Conservation (phyloP, 2,797 vertebrate species). For the Cirrhinus mrigala region DNA sequence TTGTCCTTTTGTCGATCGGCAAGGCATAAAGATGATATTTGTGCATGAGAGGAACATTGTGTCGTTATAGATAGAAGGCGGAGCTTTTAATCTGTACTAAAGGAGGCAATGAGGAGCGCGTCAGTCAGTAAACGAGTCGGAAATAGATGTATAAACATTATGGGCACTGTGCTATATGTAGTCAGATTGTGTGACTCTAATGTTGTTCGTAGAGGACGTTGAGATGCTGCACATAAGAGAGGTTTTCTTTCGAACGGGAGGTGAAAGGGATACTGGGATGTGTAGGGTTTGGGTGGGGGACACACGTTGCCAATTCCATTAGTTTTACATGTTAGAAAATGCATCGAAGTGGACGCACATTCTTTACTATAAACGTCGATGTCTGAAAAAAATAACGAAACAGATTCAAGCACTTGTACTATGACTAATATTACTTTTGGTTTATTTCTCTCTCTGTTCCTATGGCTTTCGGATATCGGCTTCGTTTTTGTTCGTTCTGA, state of each 20-base stretch:
- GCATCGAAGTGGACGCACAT: slow-evolving; percentile 77
- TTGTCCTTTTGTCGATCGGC: background rate
- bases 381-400: slow-evolving; percentile 74
- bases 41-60: slow-evolving; percentile 63
- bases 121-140: slow-evolving; percentile 58
- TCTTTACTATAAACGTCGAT: slow-evolving; percentile 81
- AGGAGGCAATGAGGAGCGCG: slow-evolving; percentile 58
- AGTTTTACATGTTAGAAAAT: slow-evolving; percentile 78
- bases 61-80: slow-evolving; percentile 17
- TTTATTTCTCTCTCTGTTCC: slow-evolving; percentile 67
- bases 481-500: slow-evolving; percentile 77
- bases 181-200: slow-evolving; percentile 56
- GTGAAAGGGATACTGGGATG: slow-evolving; percentile 27
- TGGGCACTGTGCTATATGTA: slow-evolving; percentile 63
- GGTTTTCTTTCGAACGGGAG: slow-evolving; percentile 19
- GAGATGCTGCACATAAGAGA: slow-evolving; percentile 51
- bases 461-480: slow-evolving; percentile 71
- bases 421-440: slow-evolving; percentile 72
- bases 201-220: slow-evolving; percentile 42
- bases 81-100: background rate
- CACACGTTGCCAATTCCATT: slow-evolving; percentile 79
- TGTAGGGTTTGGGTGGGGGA: slow-evolving; percentile 39
- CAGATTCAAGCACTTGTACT: slow-evolving; percentile 78
- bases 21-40: slow-evolving; percentile 39
- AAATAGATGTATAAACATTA: slow-evolving; percentile 58